These are phyloP conservation scores for Solen grandis DNA, from an alignment of 1,140 invertebrate genomes.

Conservation along the genomic window DNA sequence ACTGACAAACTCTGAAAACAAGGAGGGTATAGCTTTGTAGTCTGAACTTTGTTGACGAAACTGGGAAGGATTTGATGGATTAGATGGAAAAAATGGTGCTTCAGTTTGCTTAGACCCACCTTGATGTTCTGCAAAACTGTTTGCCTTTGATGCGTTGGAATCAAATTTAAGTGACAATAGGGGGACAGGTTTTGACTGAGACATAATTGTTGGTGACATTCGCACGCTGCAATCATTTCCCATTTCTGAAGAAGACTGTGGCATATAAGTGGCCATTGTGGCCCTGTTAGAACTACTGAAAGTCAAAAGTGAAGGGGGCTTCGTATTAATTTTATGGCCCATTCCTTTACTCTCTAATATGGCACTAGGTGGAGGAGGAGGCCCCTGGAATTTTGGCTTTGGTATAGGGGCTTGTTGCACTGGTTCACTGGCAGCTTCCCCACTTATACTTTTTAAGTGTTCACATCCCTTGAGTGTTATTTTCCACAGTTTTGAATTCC, in stretches of 20 bases:
- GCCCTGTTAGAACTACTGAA: not conserved
- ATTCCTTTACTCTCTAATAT: slow-evolving; percentile 1
- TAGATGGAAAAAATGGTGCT: too few species aligned
- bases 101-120: not conserved
- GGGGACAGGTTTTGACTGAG: not conserved
- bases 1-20: too few species aligned
- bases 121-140: not conserved
- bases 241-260: not conserved
- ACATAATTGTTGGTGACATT: not conserved
- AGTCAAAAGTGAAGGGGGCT: not conserved
- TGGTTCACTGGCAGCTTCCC: not conserved
- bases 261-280: not conserved
- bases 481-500: slow-evolving; percentile 18
- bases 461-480: slow-evolving; percentile 20
- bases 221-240: not conserved
- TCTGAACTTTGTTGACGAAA: too few species aligned
- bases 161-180: too few species aligned
- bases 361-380: slow-evolving; percentile 39
- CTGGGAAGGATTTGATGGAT: too few species aligned
- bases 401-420: not conserved
- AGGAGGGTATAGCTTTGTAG: too few species aligned
- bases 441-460: slow-evolving; percentile 6
- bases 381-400: slow-evolving; percentile 36
- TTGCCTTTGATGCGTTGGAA: not conserved
- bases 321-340: not conserved